Evolutionary conservation across 1,140 invertebrate genomes (phyloP), one percentile per base, ranked within the genome.

Genomic region (Sitophilus oryzae): DNA sequence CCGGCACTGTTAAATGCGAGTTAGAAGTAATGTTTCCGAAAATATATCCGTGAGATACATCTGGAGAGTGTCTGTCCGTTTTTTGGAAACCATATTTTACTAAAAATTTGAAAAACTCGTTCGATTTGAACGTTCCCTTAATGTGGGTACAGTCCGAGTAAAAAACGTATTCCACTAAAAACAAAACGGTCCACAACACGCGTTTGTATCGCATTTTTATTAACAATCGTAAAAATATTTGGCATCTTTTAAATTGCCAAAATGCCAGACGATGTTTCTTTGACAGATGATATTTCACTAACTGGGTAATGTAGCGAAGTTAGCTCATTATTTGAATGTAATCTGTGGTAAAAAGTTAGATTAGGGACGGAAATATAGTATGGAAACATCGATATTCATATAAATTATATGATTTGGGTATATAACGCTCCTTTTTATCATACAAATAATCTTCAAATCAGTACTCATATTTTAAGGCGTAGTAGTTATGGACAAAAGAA

Each of bases 81-180:
- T 96, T 94, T 75, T 96, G 92, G 72, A 97, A 93, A 49, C 93
- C 94, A 73, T 96, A 98, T 74, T 96, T 96, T 2, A 90, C 80
- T 25, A 98, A 76, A 74, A 96, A 95, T 67, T 86, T 82, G 70
- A 95, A 96, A 71, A 95, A 96, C 34, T 90, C 82, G 3, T 76
- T 74, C 1, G 81, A 82, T 52, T 80, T 75, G 67, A 85, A 88
- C 1, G 76, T 79, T 22, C 86, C 86, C 50, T 72, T 76, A 23
- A 84, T 71, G 63, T 80, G 82, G 5, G 78, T 79, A 54, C 66
- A 65, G 47, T 66, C 51, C 20, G 51, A 50, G 30, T 47, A 16
- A 42, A 61, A 38, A 22, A 64, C 53, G 50, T 59, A 64, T 35
- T 44, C 25, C 47, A 64, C 43, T 46, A 62, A 58, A 22, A 66